phyloP scores from a whole-genome alignment of 2,797 vertebrate genomes.

The Oreochromis mossambicus region DNA sequence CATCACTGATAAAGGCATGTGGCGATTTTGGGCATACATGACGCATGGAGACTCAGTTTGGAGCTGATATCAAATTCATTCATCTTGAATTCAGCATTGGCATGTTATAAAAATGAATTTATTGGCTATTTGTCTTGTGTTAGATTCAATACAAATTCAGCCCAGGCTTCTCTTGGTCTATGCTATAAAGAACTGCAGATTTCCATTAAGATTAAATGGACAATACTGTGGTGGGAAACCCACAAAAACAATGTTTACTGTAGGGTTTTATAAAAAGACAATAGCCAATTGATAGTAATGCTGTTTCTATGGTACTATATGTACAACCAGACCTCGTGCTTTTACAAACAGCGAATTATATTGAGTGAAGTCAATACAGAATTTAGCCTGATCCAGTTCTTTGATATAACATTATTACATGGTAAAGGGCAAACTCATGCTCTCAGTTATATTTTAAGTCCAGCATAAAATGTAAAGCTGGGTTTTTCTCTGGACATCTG shows the following conservation, averaged over 20 bases:
- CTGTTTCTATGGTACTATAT: background rate
- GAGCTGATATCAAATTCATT: background rate
- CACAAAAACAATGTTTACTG: slow-evolving; percentile 3
- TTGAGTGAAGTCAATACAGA: background rate
- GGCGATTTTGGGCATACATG: background rate
- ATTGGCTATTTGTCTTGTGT: background rate
- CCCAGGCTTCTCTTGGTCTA: background rate
- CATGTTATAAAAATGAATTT: background rate
- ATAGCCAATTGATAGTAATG: background rate
- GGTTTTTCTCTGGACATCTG: slow-evolving; percentile 21
- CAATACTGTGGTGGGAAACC: slow-evolving; percentile 8
- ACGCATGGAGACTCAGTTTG: background rate
- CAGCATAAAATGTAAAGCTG: slow-evolving; percentile 24
- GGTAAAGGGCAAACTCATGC: background rate
- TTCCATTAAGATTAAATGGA: slow-evolving; percentile 58
- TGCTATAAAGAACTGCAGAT: slow-evolving; percentile 22
- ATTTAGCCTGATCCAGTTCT: background rate
- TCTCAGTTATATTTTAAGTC: slow-evolving; percentile 18
- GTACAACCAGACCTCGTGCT: background rate
- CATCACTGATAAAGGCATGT: slow-evolving; percentile 10
- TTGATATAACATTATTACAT: background rate
- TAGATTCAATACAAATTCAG: slow-evolving; percentile 20
- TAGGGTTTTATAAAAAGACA: slow-evolving; percentile 21
- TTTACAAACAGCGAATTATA: background rate
- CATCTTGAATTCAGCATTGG: background rate